Evolutionary conservation across 2,113 vertebrate species (phyloP).

Genomic region (Sturnus vulgaris): DNA sequence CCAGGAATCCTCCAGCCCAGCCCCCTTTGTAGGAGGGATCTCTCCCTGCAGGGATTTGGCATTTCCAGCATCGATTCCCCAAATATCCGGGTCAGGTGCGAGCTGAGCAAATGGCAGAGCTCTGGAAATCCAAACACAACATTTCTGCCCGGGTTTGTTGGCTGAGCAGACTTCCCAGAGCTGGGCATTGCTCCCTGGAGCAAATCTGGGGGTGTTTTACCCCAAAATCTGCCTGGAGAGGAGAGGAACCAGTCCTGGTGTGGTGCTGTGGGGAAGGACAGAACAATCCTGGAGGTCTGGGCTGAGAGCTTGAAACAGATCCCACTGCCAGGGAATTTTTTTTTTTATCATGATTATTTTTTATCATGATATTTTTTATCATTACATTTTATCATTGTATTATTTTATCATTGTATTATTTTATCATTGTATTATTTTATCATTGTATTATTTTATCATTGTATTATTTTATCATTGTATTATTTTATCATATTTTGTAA

Average conservation of each 20-base stretch:
- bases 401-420: too few species aligned
- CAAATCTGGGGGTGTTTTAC: too few species aligned
- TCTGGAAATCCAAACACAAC: background rate
- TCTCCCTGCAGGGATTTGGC: background rate
- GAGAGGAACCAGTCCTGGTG: rapidly evolving
- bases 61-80: background rate
- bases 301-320: background rate
- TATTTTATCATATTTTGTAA: too few species aligned
- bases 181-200: background rate
- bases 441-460: too few species aligned
- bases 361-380: too few species aligned
- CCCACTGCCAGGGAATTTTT: background rate
- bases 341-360: too few species aligned
- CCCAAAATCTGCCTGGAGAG: rapidly evolving
- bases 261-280: background rate
- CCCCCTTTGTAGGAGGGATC: background rate
- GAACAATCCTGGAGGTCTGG: background rate
- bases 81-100: background rate
- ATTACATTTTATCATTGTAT: too few species aligned
- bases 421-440: too few species aligned
- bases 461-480: too few species aligned
- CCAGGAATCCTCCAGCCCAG: background rate
- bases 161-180: background rate
- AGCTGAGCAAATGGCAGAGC: background rate
- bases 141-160: rapidly evolving